phyloP scores from a whole-genome alignment of 2,888 invertebrate genomes.

The Parelbella ahira region DNA sequence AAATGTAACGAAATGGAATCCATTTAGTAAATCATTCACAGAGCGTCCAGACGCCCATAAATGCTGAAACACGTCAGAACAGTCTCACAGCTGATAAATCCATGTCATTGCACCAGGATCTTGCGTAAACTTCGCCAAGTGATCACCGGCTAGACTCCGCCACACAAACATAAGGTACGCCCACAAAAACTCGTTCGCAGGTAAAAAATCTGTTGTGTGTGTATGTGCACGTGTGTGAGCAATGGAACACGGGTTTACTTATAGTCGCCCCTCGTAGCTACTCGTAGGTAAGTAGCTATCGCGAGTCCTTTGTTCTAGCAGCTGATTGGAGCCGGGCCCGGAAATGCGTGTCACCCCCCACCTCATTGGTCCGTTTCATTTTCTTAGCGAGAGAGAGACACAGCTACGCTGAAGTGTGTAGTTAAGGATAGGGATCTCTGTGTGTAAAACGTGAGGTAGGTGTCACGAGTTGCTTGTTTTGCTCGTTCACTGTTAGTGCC shows the following conservation, averaged over 20 bases:
- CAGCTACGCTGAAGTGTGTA: constrained; percentile 70
- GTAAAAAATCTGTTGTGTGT: constrained; percentile 60
- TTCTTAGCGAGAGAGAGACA: constrained; percentile 79
- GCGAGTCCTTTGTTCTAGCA: constrained; percentile 80
- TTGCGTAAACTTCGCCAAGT: constrained; percentile 62
- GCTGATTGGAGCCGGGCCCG: constrained; percentile 81
- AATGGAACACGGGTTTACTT: constrained; percentile 50
- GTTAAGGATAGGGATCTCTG: constrained; percentile 72
- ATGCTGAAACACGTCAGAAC: constrained; percentile 40
- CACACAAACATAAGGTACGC: constrained; percentile 61
- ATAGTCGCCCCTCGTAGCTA: constrained; percentile 66
- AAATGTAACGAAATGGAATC: too few relatives aligned
- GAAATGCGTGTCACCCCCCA: constrained; percentile 81
- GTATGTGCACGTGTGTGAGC: constrained; percentile 57
- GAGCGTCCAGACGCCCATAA: too few relatives aligned
- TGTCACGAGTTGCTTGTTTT: constrained; percentile 62
- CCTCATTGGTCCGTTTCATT: constrained; percentile 81
- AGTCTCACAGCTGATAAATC: constrained; percentile 58
- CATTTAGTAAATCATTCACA: too few relatives aligned
- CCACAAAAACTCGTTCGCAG: constrained; percentile 63
- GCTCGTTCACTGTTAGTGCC: constrained; percentile 59
- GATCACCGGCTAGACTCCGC: constrained; percentile 61
- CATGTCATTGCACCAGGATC: constrained; percentile 57
- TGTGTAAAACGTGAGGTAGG: constrained; percentile 69
- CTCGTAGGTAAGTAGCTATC: constrained; percentile 78